Percentiles rank a stretch among this genome's conserved stretches.
Evolutionary conservation across 1,140 invertebrate species (phyloP).

Genomic region (Pemphigus obesinymphae): DNA sequence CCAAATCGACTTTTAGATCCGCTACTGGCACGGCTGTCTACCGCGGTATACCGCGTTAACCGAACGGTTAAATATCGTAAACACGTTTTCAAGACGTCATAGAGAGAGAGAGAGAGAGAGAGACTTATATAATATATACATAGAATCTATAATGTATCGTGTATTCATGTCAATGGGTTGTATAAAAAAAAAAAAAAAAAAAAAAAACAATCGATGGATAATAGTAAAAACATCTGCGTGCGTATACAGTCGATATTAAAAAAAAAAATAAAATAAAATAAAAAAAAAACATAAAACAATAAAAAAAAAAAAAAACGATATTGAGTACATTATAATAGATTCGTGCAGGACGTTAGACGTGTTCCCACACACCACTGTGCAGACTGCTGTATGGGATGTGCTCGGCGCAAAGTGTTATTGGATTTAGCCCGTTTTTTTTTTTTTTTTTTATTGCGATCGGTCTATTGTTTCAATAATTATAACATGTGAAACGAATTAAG

Average conservation of each 20-base stretch:
- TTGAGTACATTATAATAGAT: not conserved
- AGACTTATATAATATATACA: no score
- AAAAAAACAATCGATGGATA: not conserved
- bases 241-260: not conserved
- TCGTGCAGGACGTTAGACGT: not conserved
- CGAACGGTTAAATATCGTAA: no score
- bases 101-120: no score
- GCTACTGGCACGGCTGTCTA: no score
- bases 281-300: not conserved
- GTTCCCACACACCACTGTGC: not conserved
- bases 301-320: not conserved
- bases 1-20: no score
- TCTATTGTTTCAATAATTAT: constrained; percentile 20
- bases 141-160: no score
- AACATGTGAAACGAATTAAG: constrained; percentile 22
- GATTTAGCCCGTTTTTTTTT: not conserved
- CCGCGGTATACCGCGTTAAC: no score
- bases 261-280: not conserved
- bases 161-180: no score
- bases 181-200: no score
- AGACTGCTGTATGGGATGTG: not conserved
- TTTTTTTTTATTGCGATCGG: constrained; percentile 2
- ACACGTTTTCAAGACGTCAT: no score
- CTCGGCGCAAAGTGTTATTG: constrained; percentile 5
- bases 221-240: not conserved